Percentiles rank a stretch among this genome's conserved stretches.
These are phyloP conservation scores for Falco biarmicus DNA, from an alignment of 2,797 vertebrate species.

Conservation along the genomic window DNA sequence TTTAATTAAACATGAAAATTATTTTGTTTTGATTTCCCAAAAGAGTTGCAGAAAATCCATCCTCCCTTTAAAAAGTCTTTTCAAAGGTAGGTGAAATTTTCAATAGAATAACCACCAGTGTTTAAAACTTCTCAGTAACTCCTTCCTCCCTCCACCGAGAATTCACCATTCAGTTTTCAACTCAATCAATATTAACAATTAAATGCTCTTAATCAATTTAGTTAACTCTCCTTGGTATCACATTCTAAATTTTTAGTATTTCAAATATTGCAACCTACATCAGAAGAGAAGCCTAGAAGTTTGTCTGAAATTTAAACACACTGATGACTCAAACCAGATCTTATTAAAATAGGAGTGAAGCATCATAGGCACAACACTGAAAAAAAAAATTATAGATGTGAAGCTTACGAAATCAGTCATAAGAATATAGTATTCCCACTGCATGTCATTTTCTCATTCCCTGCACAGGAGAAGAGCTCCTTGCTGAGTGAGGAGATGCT, in stretches of 20 bases:
- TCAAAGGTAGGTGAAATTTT: neutral
- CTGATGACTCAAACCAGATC: neutral
- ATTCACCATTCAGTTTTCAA: neutral
- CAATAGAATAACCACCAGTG: neutral
- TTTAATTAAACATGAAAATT: neutral
- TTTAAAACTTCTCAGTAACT: neutral
- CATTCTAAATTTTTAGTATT: neutral
- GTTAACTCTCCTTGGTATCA: neutral
- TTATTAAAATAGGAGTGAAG: neutral
- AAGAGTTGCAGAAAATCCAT: neutral
- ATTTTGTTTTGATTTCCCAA: neutral
- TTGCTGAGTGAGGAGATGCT: neutral
- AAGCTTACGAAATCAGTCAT: neutral
- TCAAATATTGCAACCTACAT: neutral
- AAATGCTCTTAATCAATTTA: neutral
- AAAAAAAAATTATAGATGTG: neutral
- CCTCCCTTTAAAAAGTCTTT: neutral
- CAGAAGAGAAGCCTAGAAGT: neutral
- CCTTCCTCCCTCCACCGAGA: neutral
- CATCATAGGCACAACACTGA: neutral
- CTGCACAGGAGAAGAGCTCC: rapidly evolving
- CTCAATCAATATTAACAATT: neutral
- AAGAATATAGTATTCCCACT: neutral
- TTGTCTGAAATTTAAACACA: neutral
- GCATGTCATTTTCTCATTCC: neutral